Conservation (phyloP, 1,140 invertebrate species). For the Euglossa dilemma region DNA sequence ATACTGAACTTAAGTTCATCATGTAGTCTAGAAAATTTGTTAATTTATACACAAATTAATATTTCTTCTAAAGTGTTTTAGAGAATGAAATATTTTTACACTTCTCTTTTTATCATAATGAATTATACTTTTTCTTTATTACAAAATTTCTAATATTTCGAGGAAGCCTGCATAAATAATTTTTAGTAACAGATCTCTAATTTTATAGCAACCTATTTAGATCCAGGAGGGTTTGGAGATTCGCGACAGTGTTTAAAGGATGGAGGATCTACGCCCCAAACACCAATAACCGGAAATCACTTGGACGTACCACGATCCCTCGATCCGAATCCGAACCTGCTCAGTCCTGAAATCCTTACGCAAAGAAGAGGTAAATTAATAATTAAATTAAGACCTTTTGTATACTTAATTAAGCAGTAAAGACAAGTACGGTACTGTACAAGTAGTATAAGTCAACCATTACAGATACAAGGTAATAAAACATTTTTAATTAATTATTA, state of each 20-base stretch:
- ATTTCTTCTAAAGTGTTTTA: not conserved
- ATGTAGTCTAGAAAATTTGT: not conserved
- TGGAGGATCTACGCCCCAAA: conserved; percentile 84
- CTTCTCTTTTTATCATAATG: not conserved
- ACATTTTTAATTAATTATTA: too few species aligned
- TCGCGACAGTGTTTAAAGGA: conserved; percentile 86
- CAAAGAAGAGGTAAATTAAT: conserved; percentile 86
- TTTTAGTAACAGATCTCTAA: conserved; percentile 27
- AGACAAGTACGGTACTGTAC: too few species aligned
- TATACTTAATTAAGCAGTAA: too few species aligned
- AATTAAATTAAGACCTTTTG: not conserved
- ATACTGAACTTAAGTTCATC: not conserved
- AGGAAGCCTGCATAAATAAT: not conserved
- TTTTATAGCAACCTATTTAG: conserved; percentile 80
- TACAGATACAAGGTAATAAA: not conserved
- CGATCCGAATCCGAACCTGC: conserved; percentile 90
- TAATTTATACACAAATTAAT: not conserved
- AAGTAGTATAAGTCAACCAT: not conserved
- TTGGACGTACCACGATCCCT: conserved; percentile 88
- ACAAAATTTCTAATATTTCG: not conserved
- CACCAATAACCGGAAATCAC: conserved; percentile 88
- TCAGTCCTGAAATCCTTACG: conserved; percentile 90
- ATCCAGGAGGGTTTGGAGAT: conserved; percentile 82
- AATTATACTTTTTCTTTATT: not conserved
- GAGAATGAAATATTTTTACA: not conserved